A percentile compares a stretch with the other conserved stretches of the same genome.
phyloP scores from a whole-genome alignment of 1,140 invertebrate genomes.

The Piezodorus guildinii region DNA sequence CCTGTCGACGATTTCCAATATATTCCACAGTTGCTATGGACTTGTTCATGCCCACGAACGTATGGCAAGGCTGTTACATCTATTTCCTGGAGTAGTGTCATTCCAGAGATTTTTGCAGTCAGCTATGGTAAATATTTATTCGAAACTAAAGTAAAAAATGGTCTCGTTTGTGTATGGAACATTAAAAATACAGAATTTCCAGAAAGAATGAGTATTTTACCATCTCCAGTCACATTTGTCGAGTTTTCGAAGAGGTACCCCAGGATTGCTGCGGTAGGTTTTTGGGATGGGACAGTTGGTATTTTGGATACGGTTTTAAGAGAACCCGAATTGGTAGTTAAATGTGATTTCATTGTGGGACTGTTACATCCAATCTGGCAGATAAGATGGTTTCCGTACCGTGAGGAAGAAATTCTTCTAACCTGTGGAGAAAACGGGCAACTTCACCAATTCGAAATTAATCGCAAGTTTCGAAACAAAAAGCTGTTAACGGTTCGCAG shows the following conservation, averaged over 20 bases:
- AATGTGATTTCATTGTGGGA: neutral
- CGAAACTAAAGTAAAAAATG: neutral
- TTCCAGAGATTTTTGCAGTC: neutral
- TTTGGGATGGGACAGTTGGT: neutral
- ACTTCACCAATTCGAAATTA: neutral
- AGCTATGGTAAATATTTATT: neutral
- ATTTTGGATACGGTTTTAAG: neutral
- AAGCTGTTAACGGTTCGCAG: neutral
- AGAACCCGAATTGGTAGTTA: neutral
- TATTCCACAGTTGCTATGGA: neutral
- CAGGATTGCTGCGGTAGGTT: neutral
- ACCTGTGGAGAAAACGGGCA: neutral
- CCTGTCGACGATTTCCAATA: neutral
- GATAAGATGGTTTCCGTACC: neutral
- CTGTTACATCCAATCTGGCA: neutral
- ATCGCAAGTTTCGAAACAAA: neutral
- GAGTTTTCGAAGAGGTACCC: neutral
- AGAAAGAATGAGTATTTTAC: neutral
- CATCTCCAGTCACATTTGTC: neutral
- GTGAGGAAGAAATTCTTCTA: neutral
- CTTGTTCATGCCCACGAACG: neutral
- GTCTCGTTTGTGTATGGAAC: neutral
- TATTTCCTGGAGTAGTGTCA: neutral
- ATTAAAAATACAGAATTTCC: slow-evolving; percentile 2
- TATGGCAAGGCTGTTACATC: neutral